Evolutionary conservation across 2,113 vertebrate species (phyloP).

Genomic region (Lophochroa leadbeateri): DNA sequence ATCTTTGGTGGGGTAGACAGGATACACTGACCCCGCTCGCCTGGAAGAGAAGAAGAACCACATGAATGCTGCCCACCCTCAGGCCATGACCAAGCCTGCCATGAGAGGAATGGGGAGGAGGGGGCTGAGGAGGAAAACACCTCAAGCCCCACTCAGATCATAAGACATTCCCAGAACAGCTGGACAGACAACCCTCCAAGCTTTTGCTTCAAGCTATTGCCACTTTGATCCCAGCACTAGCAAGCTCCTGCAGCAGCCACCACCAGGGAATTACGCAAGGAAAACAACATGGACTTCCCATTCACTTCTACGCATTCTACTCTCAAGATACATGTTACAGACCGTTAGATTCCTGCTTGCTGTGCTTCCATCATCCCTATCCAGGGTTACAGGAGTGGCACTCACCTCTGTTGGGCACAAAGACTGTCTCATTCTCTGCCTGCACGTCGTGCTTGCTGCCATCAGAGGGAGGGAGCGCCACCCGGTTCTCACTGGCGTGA

Average conservation of each 20-base stretch:
- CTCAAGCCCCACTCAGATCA: not conserved
- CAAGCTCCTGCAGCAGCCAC: not conserved
- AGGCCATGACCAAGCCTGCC: not conserved
- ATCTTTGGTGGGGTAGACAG: conserved; percentile 97
- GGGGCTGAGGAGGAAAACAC: not conserved
- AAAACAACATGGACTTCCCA: not conserved
- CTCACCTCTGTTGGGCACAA: conserved; percentile 95
- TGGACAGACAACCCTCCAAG: not conserved
- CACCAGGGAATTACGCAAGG: not conserved
- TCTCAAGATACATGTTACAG: not conserved
- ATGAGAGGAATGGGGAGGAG: not conserved
- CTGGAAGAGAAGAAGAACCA: conserved; percentile 66
- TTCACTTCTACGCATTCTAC: fast-evolving
- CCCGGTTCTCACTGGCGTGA: conserved; percentile 91
- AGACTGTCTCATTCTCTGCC: conserved; percentile 94
- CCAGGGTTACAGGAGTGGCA: fast-evolving
- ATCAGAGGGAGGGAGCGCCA: conserved; percentile 84
- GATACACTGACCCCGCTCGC: conserved; percentile 96
- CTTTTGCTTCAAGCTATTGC: not conserved
- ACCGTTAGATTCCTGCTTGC: not conserved
- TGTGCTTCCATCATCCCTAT: not conserved
- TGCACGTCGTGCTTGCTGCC: conserved; percentile 92
- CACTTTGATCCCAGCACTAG: not conserved
- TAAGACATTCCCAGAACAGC: not conserved
- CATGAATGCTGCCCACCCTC: not conserved